Base-by-base conservation (phyloP, 2,797 vertebrate genomes). In the Argentina silus region DNA sequence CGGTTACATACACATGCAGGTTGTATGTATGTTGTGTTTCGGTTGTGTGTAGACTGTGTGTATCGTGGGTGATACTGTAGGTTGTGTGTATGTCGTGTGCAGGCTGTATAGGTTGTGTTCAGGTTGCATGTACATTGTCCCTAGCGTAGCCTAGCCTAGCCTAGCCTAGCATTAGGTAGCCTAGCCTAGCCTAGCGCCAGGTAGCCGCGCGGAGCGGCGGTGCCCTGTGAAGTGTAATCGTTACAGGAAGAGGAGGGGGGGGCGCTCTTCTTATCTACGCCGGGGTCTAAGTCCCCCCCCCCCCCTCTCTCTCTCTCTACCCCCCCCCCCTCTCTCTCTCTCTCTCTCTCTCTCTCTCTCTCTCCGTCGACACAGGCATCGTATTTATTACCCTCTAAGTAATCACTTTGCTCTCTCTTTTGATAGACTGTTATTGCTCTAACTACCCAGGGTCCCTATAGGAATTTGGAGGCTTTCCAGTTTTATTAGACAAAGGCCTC, bases 401-500 rank as follows among this genome's bases (percentile, higher is more conserved):
- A 93, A 93, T 94, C 91, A 86, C 83, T 91, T 94, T 86, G 91
- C 87, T 92, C 91, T 85, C 88, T 93, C 85, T 94, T 94, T 91
- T 94, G 87, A 93, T 93, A 91, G 88, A 91, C 84, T 91, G 77
- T 90, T 94, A 89, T 90, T 92, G 84, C 82, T 88, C 90, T 92
- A 93, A 91, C 88, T 92, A 83, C 77, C 69, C 78, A 86, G 88
- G 90, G 88, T 94, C 92, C 92, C 91, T 91, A 90, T 92, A 93
- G 92, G 90, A 92, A 93, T 93, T 93, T 93, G 89, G 90, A 92
- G 89, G 89, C 86, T 89, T 84, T 89, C 91, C 92, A 93, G 74
- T 93, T 94, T 92, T 93, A 92, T 90, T 93, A 90, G 91, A 92
- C 86, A 93, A 91, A 90, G 86, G 77, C 89, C 91, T 94, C 90